phyloP scores from a whole-genome alignment of 1,140 invertebrate species.

The Achroia grisella region DNA sequence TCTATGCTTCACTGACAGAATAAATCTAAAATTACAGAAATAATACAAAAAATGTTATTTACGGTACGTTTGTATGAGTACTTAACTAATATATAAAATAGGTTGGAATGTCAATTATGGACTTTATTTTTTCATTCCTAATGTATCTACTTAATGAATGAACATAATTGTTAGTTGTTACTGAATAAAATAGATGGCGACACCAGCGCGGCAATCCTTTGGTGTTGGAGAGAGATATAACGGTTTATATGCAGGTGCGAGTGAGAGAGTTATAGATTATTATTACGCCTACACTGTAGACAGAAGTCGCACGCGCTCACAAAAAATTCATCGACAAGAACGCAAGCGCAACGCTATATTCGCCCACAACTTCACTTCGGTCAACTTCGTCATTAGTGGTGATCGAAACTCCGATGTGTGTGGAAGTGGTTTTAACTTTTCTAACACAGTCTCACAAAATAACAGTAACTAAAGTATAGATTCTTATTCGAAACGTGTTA shows the following conservation, averaged over 20 bases:
- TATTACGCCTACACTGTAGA: slow-evolving; percentile 63
- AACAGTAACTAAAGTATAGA: slow-evolving; percentile 68
- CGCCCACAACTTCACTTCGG: slow-evolving; percentile 71
- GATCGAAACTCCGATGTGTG: slow-evolving; percentile 70
- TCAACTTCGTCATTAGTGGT: slow-evolving; percentile 72
- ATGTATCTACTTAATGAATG: slow-evolving; percentile 1
- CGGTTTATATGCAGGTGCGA: slow-evolving; percentile 20
- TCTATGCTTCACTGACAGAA: too few relatives aligned
- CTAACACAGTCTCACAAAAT: slow-evolving; percentile 71
- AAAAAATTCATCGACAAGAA: slow-evolving; percentile 67
- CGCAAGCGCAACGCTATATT: slow-evolving; percentile 68
- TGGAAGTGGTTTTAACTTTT: slow-evolving; percentile 72
- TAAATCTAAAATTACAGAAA: too few relatives aligned
- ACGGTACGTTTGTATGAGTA: too few relatives aligned
- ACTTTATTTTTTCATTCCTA: too few relatives aligned
- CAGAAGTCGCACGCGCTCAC: slow-evolving; percentile 64
- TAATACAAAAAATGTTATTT: too few relatives aligned
- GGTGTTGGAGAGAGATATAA: slow-evolving; percentile 25
- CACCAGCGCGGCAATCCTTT: slow-evolving; percentile 23
- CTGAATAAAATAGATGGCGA: slow-evolving; percentile 58
- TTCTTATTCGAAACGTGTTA: slow-evolving; percentile 51
- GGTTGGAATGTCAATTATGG: too few relatives aligned
- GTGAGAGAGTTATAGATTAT: slow-evolving; percentile 46
- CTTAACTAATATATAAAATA: too few relatives aligned
- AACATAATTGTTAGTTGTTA: slow-evolving; percentile 22